phyloP scores from a whole-genome alignment of 2,113 vertebrate genomes.

The Xenopus tropicalis region DNA sequence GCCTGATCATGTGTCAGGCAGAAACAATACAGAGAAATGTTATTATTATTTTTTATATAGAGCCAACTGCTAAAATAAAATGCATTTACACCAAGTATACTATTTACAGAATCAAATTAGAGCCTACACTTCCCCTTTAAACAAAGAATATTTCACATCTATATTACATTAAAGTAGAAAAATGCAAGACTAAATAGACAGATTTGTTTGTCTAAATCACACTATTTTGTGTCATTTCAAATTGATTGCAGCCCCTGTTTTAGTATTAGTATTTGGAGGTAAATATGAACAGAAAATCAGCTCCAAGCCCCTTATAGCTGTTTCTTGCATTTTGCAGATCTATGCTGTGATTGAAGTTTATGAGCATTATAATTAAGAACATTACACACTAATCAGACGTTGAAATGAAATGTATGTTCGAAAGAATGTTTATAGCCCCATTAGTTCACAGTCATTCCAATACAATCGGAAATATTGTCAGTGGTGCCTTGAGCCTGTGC shows the following conservation, averaged over 20 bases:
- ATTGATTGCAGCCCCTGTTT: slow-evolving; percentile 20
- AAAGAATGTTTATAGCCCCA: slow-evolving; percentile 73
- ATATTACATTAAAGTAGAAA: too few species aligned
- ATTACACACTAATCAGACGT: slow-evolving; percentile 76
- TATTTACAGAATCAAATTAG: too few species aligned
- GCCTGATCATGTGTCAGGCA: too few species aligned
- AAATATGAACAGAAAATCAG: not conserved
- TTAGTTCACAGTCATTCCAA: slow-evolving; percentile 76
- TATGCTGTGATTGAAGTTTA: slow-evolving; percentile 45
- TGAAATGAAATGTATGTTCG: slow-evolving; percentile 74
- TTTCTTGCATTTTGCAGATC: slow-evolving; percentile 37
- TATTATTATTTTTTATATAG: too few species aligned
- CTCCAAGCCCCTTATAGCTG: slow-evolving; percentile 35
- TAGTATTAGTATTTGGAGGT: not conserved
- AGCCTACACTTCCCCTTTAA: too few species aligned
- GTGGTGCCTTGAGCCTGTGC: slow-evolving; percentile 70
- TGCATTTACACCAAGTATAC: too few species aligned
- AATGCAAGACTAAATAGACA: too few species aligned
- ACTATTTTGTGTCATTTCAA: slow-evolving; percentile 23
- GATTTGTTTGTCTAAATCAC: not conserved
- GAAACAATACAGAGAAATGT: too few species aligned
- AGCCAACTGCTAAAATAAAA: too few species aligned
- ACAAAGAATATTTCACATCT: too few species aligned
- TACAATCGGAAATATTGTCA: slow-evolving; percentile 75
- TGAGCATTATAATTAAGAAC: slow-evolving; percentile 71